These are phyloP conservation scores for Streptopelia turtur DNA, from an alignment of 2,797 vertebrate genomes.

Conservation along the genomic window DNA sequence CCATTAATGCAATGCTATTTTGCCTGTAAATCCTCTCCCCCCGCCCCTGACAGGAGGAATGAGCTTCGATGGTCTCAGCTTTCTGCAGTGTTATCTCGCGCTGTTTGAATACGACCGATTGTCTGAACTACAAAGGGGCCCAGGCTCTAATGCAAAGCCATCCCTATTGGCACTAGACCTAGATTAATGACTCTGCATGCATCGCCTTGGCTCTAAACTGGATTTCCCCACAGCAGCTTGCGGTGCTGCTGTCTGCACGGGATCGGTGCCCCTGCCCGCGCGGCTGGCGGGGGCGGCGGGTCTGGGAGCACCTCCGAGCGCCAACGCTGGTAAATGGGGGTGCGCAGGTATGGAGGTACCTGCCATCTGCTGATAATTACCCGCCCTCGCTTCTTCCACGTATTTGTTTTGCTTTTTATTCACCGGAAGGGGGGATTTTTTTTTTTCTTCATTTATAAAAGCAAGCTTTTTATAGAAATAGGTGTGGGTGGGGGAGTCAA, in stretches of 20 bases:
- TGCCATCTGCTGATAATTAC: slow-evolving; percentile 51
- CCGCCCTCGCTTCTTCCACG: not conserved
- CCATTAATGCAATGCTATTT: slow-evolving; percentile 75
- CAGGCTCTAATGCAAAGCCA: slow-evolving; percentile 64
- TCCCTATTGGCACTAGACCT: slow-evolving; percentile 64
- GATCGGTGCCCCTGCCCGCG: not conserved
- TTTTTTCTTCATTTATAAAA: no score
- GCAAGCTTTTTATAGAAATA: not conserved
- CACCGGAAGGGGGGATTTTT: not conserved
- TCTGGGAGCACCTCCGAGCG: not conserved
- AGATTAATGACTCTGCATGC: slow-evolving; percentile 66
- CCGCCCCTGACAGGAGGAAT: slow-evolving; percentile 58
- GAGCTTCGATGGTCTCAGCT: slow-evolving; percentile 51
- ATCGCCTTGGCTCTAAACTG: slow-evolving; percentile 61
- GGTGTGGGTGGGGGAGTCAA: not conserved
- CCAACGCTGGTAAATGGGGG: not conserved
- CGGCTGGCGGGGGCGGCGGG: not conserved
- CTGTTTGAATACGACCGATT: slow-evolving; percentile 65
- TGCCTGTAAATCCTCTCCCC: slow-evolving; percentile 65
- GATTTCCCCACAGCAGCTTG: slow-evolving; percentile 56
- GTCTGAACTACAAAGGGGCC: slow-evolving; percentile 71
- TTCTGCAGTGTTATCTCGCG: slow-evolving; percentile 65
- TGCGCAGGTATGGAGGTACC: slow-evolving; percentile 40
- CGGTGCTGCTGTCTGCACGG: slow-evolving; percentile 7
- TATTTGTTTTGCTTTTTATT: slow-evolving; percentile 47